Conservation (phyloP, 2,113 vertebrate species). For the Platycercus adscitus region DNA sequence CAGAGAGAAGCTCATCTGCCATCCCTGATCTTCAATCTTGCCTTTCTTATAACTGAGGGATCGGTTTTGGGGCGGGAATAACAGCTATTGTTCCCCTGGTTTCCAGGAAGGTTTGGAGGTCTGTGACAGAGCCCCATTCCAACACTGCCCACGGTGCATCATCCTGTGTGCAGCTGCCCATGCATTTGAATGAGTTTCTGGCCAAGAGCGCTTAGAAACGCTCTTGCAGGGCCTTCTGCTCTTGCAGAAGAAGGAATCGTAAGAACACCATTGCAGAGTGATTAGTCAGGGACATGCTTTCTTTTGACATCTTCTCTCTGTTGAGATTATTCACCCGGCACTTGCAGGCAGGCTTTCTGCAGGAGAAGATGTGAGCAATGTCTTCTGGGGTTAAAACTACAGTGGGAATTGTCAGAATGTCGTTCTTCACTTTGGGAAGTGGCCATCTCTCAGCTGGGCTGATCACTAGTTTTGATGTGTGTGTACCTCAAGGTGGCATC, state of each 20-base stretch:
- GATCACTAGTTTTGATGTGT: background rate
- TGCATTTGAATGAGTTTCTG: background rate
- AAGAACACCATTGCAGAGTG: background rate
- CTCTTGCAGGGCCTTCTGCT: background rate
- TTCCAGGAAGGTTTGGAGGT: background rate
- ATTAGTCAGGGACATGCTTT: background rate
- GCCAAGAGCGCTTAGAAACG: background rate
- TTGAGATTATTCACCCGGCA: background rate
- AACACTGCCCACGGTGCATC: background rate
- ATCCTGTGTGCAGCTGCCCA: background rate
- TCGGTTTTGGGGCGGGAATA: background rate
- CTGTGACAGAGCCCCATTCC: background rate
- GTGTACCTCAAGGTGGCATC: background rate
- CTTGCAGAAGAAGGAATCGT: background rate
- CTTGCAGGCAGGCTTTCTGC: background rate
- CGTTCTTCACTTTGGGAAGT: background rate
- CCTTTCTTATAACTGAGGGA: background rate
- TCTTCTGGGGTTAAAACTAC: background rate
- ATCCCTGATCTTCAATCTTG: background rate
- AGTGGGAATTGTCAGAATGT: background rate
- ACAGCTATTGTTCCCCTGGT: background rate
- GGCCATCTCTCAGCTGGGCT: background rate
- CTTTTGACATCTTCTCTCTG: background rate
- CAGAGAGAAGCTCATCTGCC: slow-evolving; percentile 15
- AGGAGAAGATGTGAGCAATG: background rate